Base-by-base conservation (phyloP, 2,113 vertebrate species). In the Gnathonemus longibarbis region DNA sequence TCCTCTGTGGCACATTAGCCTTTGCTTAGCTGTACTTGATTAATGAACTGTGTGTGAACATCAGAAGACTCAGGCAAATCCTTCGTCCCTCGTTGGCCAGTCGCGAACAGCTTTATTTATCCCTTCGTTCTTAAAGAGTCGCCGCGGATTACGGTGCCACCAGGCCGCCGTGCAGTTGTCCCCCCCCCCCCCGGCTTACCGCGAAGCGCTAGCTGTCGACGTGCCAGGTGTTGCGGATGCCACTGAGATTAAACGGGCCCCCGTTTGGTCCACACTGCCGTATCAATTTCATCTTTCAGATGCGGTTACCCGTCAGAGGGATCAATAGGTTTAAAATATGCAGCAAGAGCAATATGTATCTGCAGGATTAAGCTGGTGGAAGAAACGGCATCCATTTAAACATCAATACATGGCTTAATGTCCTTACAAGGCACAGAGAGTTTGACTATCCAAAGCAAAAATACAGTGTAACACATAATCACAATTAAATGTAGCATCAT, bases 11-110 rank as follows among this genome's bases (percentile, higher is more conserved):
- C 46, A 89, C 53, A 46, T 90, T 49, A 31, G 62, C 58, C 80
- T 90, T 66, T 91, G 27, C 13, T 58, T 93, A 80, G 90, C 88
- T 90, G 90, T 88, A 48, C 45, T 19, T 49, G 70, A 89, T 88
- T 92, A 91, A 91, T 90, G 83, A 83, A 91, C 88, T 83, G 91
- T 15, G 85, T 92, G 91, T 62, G 70, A 91, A 93, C 49, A 58
- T 62, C 86, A 58, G 52, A 90, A 89, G 89, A 93, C 89, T 87
- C 58, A 85, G 42, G n/a, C 84, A 90, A 90, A 92, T 91, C 90
- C 89, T 84, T 84, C 74, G 87, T 88, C 52, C 21, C 77, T 56
- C 45, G 77, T 35, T 87, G 80, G 88, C 17, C 31, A 50, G n/a
- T 88, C 31, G 70, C 91, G 92, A 90, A 91, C 91, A 92, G 88